Evolutionary conservation across 2,888 invertebrate genomes (phyloP).

Genomic region (Amphimallon solstitiale): DNA sequence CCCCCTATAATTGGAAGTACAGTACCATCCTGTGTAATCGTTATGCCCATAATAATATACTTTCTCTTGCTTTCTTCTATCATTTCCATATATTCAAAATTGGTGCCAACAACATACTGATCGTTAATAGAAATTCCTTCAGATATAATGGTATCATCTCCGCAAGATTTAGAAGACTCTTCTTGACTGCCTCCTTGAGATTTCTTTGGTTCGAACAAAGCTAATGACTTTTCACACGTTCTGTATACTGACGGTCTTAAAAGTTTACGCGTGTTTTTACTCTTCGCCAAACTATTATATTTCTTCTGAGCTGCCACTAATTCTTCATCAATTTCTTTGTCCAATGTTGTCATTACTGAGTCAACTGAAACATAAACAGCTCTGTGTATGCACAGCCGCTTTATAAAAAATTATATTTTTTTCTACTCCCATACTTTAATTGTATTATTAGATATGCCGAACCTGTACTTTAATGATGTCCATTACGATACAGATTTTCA

Average conservation of each 20-base stretch:
- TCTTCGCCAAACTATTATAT: constrained; percentile 45
- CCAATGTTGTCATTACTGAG: not conserved
- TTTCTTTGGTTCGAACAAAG: not conserved
- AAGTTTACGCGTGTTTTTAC: constrained; percentile 39
- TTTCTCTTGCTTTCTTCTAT: constrained; percentile 5
- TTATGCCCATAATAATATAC: constrained; percentile 33
- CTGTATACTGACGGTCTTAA: constrained; percentile 46
- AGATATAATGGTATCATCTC: constrained; percentile 13
- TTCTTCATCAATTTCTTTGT: constrained; percentile 47
- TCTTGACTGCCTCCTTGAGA: not conserved
- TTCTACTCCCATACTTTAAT: too few species aligned
- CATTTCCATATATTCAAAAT: constrained; percentile 5
- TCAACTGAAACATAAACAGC: not conserved
- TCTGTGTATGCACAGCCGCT: too few species aligned
- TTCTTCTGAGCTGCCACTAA: constrained; percentile 47
- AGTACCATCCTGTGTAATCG: constrained; percentile 6
- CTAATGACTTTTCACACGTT: constrained; percentile 37
- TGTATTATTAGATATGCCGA: too few species aligned
- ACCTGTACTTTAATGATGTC: too few species aligned
- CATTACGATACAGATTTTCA: too few species aligned
- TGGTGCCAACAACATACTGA: constrained; percentile 21
- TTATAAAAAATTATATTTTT: too few species aligned
- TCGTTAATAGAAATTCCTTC: constrained; percentile 18
- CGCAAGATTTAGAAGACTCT: not conserved
- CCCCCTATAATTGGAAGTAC: constrained; percentile 34